A percentile compares a stretch with the other conserved stretches of the same genome.
Conservation (phyloP, 2,113 vertebrate genomes). For the Hippocampus barbouri region DNA sequence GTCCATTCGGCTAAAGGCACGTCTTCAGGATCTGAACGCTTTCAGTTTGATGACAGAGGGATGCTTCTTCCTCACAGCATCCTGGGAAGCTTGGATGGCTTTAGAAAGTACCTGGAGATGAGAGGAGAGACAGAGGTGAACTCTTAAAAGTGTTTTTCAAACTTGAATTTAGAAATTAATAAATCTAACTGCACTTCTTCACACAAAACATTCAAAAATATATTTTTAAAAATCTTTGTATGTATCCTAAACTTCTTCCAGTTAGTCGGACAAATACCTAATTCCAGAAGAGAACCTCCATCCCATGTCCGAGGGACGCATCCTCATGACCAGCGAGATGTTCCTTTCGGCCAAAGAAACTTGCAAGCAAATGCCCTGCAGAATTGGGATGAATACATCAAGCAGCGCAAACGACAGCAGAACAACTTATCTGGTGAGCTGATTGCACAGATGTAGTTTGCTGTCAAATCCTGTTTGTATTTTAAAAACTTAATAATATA, state of each 20-base stretch:
- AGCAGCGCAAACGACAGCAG: conserved; percentile 76
- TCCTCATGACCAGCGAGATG: background rate
- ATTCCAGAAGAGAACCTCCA: background rate
- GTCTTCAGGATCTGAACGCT: conserved; percentile 58
- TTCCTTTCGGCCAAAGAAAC: conserved; percentile 29
- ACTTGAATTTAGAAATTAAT: background rate
- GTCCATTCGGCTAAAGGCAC: background rate
- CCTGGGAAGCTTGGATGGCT: conserved; percentile 83
- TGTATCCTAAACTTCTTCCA: conserved; percentile 38
- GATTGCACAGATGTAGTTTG: background rate
- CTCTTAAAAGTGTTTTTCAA: background rate
- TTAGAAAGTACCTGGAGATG: conserved; percentile 75
- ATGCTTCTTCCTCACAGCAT: conserved; percentile 85
- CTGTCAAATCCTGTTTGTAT: background rate
- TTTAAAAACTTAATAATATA: background rate
- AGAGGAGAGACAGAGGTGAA: conserved; percentile 76
- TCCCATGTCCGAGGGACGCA: conserved; percentile 6
- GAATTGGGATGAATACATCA: conserved; percentile 80
- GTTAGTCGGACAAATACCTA: conserved; percentile 67
- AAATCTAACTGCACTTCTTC: background rate
- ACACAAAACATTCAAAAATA: background rate
- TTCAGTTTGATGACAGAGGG: conserved; percentile 56
- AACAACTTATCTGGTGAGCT: conserved; percentile 77
- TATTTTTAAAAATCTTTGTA: no score
- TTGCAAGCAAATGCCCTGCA: conserved; percentile 75